Evolutionary conservation across 2,113 vertebrate species (phyloP), one percentile per base, ranked within the genome.

Genomic region (Takifugu bimaculatus): DNA sequence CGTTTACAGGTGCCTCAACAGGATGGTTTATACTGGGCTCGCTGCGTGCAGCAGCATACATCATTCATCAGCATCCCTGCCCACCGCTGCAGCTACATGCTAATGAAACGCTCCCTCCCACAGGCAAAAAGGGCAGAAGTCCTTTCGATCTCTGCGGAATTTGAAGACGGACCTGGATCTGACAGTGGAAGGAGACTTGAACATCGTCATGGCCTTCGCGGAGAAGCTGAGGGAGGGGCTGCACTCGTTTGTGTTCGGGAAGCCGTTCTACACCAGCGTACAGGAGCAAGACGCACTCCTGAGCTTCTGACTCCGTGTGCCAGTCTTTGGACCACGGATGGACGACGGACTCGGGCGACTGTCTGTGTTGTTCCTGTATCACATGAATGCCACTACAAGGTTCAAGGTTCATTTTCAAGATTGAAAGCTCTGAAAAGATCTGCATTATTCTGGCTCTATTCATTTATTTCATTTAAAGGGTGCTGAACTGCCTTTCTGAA

Each of bases 191-290:
- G 97, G 97, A 72, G 95, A 98, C 87, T 93, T 99, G 67, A 94
- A 91, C 88, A 96, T 98, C 78, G 86, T 97, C 68, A 96, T 99
- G 97, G 95, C 96, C 68, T 88, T 98, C 59, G 95, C 96, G 3
- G 96, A 99, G 88, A 98, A 99, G 90, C 93, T 97, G 64, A 93
- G 95, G 68, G 93, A 94, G 0, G 96, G 96, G 52, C 92, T 99
- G 6, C 95, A 98, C 81, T 95, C 93, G 0, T 97, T 98, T 50
- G 93, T 98, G 70, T 98, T 99, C 48, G 95, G 95, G 66, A 96
- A 93, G 81, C 89, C 95, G 0, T 96, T 98, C 82, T 93, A 94
- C 84, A 98, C 95, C 49, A 98, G 95, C 6, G 83, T 98, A 53
- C 95, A 98, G 74, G 97, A 99, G 78, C 88, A 94, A 32, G 96